A percentile compares a stretch with the other conserved stretches of the same genome.
Evolutionary conservation across 2,888 invertebrate genomes (phyloP).

Genomic region (Sepioteuthis lessoniana): DNA sequence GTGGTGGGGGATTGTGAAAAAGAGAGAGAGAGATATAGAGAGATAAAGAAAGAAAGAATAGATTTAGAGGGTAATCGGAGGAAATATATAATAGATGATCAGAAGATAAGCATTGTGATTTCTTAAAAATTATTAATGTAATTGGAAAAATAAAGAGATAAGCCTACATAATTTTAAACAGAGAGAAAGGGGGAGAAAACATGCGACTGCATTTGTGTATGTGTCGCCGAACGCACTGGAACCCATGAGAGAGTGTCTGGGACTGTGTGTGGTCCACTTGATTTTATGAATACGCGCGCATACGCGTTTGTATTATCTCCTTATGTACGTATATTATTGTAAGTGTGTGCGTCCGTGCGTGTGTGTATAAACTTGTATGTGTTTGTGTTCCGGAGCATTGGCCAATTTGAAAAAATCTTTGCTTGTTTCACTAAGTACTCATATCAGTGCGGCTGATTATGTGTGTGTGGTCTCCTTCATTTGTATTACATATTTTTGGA

Average conservation of each 20-base stretch:
- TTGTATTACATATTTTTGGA: too few relatives aligned
- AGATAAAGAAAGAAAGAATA: too few relatives aligned
- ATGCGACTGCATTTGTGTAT: not conserved
- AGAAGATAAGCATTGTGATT: too few relatives aligned
- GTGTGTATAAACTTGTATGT: not conserved
- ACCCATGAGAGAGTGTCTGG: not conserved
- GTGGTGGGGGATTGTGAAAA: too few relatives aligned
- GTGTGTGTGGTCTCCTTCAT: too few relatives aligned
- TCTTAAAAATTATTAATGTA: too few relatives aligned
- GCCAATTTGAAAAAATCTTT: not conserved
- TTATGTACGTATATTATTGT: not conserved
- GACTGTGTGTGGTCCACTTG: slow-evolving; percentile 33
- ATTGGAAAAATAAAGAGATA: not conserved
- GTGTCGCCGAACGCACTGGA: not conserved
- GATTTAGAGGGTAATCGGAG: too few relatives aligned
- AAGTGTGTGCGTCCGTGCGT: not conserved
- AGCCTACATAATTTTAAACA: not conserved
- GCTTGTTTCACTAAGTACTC: too few relatives aligned
- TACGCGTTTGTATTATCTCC: not conserved
- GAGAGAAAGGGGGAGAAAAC: not conserved
- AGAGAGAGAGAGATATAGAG: too few relatives aligned
- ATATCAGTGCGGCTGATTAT: too few relatives aligned
- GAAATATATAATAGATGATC: too few relatives aligned
- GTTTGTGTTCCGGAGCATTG: not conserved
- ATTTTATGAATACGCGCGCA: slow-evolving; percentile 16